These are phyloP conservation scores for Hirudinaria manillensis DNA, from an alignment of 2,888 invertebrate species.

Conservation along the genomic window DNA sequence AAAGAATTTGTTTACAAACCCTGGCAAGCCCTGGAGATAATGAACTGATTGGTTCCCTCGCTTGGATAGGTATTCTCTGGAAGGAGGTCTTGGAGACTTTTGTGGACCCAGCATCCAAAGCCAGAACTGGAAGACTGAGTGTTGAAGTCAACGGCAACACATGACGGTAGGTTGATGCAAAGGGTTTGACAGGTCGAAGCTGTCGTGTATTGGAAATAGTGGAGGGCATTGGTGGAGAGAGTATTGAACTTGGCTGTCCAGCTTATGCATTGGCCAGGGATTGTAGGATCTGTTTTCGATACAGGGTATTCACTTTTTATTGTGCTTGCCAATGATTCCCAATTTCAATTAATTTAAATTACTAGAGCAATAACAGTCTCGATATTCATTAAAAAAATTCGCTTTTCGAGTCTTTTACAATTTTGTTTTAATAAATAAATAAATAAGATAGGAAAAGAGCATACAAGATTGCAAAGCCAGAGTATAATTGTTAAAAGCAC, in stretches of 20 bases:
- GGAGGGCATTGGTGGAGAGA: not conserved
- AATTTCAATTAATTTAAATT: no score
- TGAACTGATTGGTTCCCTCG: constrained; percentile 1
- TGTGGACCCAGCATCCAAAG: constrained; percentile 28
- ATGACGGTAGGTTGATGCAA: constrained; percentile 14
- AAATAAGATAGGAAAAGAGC: no score
- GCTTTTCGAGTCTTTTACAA: no score
- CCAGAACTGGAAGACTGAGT: not conserved
- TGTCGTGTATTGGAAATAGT: constrained; percentile 11
- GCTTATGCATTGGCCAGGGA: constrained; percentile 11
- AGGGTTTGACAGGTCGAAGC: not conserved
- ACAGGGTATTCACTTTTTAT: no score
- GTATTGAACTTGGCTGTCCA: not conserved
- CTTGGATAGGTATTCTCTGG: not conserved
- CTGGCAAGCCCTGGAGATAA: not conserved
- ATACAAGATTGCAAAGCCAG: no score
- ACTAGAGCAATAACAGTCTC: no score
- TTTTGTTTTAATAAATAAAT: no score
- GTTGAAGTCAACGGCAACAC: constrained; percentile 32
- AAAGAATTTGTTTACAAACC: not conserved
- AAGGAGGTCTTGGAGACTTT: not conserved
- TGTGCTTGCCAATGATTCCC: no score
- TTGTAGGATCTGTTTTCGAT: not conserved
- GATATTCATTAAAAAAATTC: no score
- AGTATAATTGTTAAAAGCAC: no score